Evolutionary conservation across 2,113 vertebrate species (phyloP), one percentile per base, ranked within the genome.

Genomic region (Phodopus roborovskii): DNA sequence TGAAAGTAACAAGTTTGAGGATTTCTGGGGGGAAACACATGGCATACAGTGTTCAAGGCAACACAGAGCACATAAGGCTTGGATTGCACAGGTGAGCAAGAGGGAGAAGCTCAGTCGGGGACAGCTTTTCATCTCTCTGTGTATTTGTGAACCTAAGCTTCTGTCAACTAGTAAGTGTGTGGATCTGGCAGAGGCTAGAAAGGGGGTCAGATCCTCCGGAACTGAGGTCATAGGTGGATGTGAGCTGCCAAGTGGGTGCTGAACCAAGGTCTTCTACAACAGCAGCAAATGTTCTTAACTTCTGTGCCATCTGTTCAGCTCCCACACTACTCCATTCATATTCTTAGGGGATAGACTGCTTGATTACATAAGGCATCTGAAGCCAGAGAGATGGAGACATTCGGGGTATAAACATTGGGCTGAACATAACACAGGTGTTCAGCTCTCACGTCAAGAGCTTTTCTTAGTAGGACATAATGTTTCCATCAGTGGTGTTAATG

Each of bases 101-200:
- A 26, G 7, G 8, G 4, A n/a, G 4, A 16, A 30, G 1, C 28
- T 13, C 12, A 17, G 15, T 3, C 33, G 13, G 5, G 4, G 33
- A 30, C 0, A 20, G 42, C 5, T n/a, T 64, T 74, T 79, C 50
- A 79, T 53, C 3, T 22, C 0, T 56, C 19, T 79, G 50, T 20
- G 30, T 56, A 56, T 22, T 36, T 56, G 33, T 36, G 48, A 15
- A 36, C 17, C 11, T 79, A 19, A 50, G 17, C 33, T 45, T 56
- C 2, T 53, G 30, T 19, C 17, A 3, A 36, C 17, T 36, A 39
- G 12, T 12, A n/a, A 36, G 77, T 53, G 48, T 53, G 8, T 13
- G 39, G 4, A 45, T 22, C 20, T 22, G 6, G 5, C 28, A 33
- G 50, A 36, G 50, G 77, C 50, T 48, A 79, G 48, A 79, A 53